phyloP scores from a whole-genome alignment of 2,888 invertebrate genomes.

The Terebella lapidaria region DNA sequence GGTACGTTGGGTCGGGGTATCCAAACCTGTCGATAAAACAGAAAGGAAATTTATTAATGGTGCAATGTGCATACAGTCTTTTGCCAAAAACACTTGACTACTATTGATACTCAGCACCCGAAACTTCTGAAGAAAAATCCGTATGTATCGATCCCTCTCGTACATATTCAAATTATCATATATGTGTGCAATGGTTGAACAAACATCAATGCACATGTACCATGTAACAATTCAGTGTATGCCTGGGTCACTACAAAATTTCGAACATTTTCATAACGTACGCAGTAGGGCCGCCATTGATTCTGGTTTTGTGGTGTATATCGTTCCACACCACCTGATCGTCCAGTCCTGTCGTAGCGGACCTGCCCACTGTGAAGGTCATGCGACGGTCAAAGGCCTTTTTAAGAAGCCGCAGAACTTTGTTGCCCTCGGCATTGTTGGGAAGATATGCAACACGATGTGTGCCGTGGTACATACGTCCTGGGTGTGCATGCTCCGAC shows the following conservation, averaged over 20 bases:
- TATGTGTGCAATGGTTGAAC: too few relatives aligned
- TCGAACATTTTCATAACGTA: too few relatives aligned
- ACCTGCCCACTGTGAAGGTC: constrained; percentile 39
- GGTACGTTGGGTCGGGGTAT: constrained; percentile 38
- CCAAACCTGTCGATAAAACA: constrained; percentile 39
- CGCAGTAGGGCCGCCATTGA: not conserved
- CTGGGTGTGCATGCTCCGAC: constrained; percentile 38
- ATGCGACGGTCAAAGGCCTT: constrained; percentile 37
- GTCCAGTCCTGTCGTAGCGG: constrained; percentile 34
- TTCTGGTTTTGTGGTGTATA: constrained; percentile 43
- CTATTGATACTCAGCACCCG: too few relatives aligned
- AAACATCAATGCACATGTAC: too few relatives aligned
- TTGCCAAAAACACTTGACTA: too few relatives aligned
- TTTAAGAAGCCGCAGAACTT: constrained; percentile 31
- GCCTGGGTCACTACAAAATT: too few relatives aligned
- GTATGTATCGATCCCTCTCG: too few relatives aligned
- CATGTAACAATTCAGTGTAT: too few relatives aligned
- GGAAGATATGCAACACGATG: constrained; percentile 37
- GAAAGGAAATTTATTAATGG: too few relatives aligned
- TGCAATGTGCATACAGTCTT: too few relatives aligned
- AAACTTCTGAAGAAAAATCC: too few relatives aligned
- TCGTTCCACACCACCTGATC: constrained; percentile 42
- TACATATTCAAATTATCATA: too few relatives aligned
- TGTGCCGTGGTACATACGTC: constrained; percentile 30
- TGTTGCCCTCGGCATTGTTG: constrained; percentile 32